Conservation (phyloP, 2,888 invertebrate genomes). For the Fragum whitleyi region DNA sequence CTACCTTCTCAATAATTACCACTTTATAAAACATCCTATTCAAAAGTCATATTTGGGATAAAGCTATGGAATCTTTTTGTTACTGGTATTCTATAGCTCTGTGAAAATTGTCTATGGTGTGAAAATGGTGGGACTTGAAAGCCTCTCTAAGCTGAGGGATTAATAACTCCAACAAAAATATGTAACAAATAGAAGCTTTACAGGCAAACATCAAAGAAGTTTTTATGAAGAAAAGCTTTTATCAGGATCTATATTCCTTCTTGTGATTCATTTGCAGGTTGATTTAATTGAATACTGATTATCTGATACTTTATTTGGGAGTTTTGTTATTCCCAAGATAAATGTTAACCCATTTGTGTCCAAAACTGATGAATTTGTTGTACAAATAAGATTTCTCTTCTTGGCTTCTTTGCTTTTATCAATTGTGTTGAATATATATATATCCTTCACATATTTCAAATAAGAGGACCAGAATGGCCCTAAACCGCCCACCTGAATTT, state of each 20-base stretch:
- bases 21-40: too few species aligned
- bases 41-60: too few species aligned
- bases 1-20: too few species aligned
- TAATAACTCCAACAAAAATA: background rate
- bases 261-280: background rate
- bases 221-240: background rate
- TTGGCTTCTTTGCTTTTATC: too few species aligned
- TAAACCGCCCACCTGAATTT: too few species aligned
- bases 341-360: background rate
- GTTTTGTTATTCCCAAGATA: background rate
- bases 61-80: too few species aligned
- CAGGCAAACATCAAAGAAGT: background rate
- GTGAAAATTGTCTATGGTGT: background rate
- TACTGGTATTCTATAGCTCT: too few species aligned
- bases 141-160: background rate
- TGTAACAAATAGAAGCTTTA: background rate
- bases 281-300: background rate
- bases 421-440: too few species aligned
- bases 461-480: too few species aligned
- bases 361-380: background rate
- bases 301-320: constrained; percentile 4
- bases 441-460: too few species aligned
- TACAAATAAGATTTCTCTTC: too few species aligned
- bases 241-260: background rate
- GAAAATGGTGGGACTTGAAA: background rate